phyloP scores from a whole-genome alignment of 2,888 invertebrate species.

The Drosophila tripunctata region DNA sequence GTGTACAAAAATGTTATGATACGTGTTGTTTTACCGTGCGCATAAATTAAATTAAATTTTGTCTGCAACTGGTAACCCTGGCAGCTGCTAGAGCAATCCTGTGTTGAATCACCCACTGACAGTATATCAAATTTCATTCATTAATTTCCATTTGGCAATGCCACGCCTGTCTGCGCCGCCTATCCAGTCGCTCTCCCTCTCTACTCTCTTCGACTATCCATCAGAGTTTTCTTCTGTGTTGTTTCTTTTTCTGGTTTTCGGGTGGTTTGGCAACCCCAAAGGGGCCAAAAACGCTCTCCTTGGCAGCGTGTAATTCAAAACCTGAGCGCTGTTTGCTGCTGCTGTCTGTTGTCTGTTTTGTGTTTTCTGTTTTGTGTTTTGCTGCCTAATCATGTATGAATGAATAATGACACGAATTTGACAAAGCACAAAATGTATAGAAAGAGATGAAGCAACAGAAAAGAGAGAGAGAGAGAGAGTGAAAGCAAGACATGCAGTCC shows the following conservation, averaged over 20 bases:
- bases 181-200: neutral
- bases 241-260: neutral
- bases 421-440: slow-evolving; percentile 67
- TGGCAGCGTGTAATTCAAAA: slow-evolving; percentile 66
- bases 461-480: neutral
- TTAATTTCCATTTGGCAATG: slow-evolving; percentile 77
- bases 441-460: neutral
- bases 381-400: slow-evolving; percentile 79
- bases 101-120: slow-evolving; percentile 51
- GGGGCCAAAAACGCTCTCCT: slow-evolving; percentile 27
- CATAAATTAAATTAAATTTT: slow-evolving; percentile 61
- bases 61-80: slow-evolving; percentile 37
- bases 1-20: slow-evolving; percentile 26
- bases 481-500: slow-evolving; percentile 51
- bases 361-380: slow-evolving; percentile 33
- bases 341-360: slow-evolving; percentile 33
- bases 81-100: slow-evolving; percentile 15
- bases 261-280: slow-evolving; percentile 28
- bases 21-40: slow-evolving; percentile 41
- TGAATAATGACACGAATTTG: slow-evolving; percentile 81
- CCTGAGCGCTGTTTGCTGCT: slow-evolving; percentile 58
- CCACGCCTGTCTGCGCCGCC: slow-evolving; percentile 65
- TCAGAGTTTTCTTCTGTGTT: slow-evolving; percentile 33
- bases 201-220: slow-evolving; percentile 36
- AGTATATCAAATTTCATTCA: slow-evolving; percentile 79